phyloP scores from a whole-genome alignment of 2,797 vertebrate species.

The Dryobates pubescens region DNA sequence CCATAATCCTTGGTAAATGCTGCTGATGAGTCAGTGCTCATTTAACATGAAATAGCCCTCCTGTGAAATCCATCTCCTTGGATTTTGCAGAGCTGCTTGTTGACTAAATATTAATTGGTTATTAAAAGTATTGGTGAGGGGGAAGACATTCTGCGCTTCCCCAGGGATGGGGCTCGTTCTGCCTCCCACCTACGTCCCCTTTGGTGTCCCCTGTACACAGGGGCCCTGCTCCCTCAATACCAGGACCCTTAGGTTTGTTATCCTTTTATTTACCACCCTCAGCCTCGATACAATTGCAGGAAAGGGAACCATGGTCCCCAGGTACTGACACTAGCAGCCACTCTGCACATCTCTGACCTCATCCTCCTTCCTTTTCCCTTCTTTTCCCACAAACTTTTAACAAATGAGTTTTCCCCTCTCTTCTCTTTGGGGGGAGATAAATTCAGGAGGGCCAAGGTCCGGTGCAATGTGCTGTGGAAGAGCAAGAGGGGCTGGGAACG shows the following conservation, averaged over 20 bases:
- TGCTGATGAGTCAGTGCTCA: conserved; percentile 71
- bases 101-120: conserved; percentile 66
- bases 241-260: background rate
- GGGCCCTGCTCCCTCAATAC: accelerated
- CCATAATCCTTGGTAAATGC: conserved; percentile 65
- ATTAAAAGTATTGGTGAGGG: conserved; percentile 22
- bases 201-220: accelerated
- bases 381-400: background rate
- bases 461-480: accelerated
- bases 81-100: conserved; percentile 53
- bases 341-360: accelerated
- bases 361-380: background rate
- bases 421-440: background rate
- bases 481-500: background rate
- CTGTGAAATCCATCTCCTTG: conserved; percentile 52
- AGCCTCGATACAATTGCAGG: background rate
- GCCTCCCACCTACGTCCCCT: accelerated
- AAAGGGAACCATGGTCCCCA: background rate
- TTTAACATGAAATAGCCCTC: conserved; percentile 57
- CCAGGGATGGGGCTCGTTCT: background rate
- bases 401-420: background rate
- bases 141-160: background rate
- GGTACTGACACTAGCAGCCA: accelerated
- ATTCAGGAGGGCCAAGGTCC: background rate
- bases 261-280: background rate